phyloP scores from a whole-genome alignment of 1,140 invertebrate species.

The Triops longicaudatus region DNA sequence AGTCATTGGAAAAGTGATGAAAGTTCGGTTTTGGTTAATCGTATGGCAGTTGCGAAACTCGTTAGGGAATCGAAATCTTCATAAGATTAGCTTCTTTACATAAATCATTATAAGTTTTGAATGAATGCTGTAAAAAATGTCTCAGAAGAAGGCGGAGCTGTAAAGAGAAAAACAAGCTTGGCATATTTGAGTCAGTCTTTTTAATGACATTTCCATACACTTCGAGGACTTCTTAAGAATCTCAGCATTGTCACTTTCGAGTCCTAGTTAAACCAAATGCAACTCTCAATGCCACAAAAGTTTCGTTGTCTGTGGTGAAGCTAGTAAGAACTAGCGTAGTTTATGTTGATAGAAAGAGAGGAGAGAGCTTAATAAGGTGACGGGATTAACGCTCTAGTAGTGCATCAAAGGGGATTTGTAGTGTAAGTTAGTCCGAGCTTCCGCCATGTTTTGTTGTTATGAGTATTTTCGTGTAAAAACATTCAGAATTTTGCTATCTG shows the following conservation, averaged over 20 bases:
- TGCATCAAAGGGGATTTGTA: background rate
- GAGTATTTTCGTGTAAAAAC: slow-evolving; percentile 1
- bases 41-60: too few relatives aligned
- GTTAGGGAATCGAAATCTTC: too few relatives aligned
- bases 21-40: too few relatives aligned
- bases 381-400: slow-evolving; percentile 7
- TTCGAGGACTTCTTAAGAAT: background rate
- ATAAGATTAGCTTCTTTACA: too few relatives aligned
- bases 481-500: background rate
- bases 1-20: too few relatives aligned
- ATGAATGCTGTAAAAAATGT: too few relatives aligned
- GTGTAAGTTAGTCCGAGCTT: background rate
- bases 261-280: too few relatives aligned
- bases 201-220: background rate
- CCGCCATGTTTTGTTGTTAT: slow-evolving; percentile 9
- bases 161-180: background rate
- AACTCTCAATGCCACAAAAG: too few relatives aligned
- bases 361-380: background rate
- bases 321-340: background rate
- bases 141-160: background rate
- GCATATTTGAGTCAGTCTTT: background rate
- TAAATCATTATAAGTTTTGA: too few relatives aligned
- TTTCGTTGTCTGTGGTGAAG: too few relatives aligned
- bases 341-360: background rate
- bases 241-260: too few relatives aligned